These are phyloP conservation scores for Helarctos malayanus DNA, from an alignment of 2,797 vertebrate genomes.

Conservation along the genomic window DNA sequence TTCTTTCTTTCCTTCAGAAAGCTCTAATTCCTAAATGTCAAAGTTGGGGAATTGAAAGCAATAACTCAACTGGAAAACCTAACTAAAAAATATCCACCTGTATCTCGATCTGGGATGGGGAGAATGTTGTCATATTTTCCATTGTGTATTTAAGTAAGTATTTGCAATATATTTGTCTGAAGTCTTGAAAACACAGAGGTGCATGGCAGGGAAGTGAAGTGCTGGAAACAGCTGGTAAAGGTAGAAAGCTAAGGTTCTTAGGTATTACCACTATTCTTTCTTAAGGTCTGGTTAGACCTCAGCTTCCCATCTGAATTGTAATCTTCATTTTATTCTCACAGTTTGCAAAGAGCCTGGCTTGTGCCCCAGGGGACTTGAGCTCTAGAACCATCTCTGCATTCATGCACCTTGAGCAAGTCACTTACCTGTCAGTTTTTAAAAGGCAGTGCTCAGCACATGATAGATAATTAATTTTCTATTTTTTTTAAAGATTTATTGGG, in stretches of 20 bases:
- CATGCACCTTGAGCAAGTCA: neutral
- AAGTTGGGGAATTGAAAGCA: slow-evolving; percentile 6
- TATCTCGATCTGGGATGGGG: neutral
- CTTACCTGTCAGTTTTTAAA: neutral
- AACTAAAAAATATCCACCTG: neutral
- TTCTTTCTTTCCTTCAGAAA: neutral
- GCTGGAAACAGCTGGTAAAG: neutral
- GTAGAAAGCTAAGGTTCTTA: neutral
- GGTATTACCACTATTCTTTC: neutral
- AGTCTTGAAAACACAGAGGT: neutral
- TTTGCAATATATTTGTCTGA: neutral
- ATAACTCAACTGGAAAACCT: neutral
- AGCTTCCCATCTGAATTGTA: neutral
- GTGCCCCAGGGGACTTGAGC: neutral
- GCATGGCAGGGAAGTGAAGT: neutral
- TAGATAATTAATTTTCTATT: neutral
- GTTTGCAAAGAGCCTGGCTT: neutral
- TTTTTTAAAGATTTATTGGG: neutral
- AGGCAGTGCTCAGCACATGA: neutral
- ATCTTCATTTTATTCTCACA: neutral
- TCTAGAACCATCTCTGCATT: neutral
- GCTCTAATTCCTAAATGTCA: neutral
- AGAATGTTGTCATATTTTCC: neutral
- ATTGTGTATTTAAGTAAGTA: neutral
- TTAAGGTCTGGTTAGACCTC: neutral